A percentile compares a stretch with the other conserved stretches of the same genome.
These are phyloP conservation scores for Dermatophagoides farinae DNA, from an alignment of 1,140 invertebrate species.

Conservation along the genomic window DNA sequence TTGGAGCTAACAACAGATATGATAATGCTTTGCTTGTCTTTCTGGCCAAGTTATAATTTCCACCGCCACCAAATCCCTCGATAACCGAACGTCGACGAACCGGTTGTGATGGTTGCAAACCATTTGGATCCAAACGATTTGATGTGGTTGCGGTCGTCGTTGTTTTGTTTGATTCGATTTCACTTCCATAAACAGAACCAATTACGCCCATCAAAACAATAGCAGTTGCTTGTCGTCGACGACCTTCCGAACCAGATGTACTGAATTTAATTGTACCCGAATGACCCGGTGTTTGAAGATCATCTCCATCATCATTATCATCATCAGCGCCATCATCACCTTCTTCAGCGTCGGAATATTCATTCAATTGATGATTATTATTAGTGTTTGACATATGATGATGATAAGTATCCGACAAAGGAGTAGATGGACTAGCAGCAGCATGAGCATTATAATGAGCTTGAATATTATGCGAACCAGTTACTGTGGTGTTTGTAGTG, in stretches of 20 bases:
- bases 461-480: background rate
- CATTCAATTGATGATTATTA: background rate
- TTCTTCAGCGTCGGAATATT: background rate
- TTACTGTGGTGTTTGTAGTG: background rate
- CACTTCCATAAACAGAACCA: constrained; percentile 76
- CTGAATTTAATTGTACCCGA: constrained; percentile 39
- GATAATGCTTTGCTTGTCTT: constrained; percentile 79
- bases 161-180: background rate
- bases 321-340: constrained; percentile 11
- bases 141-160: background rate
- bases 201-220: constrained; percentile 90
- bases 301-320: background rate
- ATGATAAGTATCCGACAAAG: background rate
- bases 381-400: constrained; percentile 16
- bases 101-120: background rate
- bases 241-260: constrained; percentile 65
- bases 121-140: background rate
- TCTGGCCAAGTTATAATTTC: constrained; percentile 70
- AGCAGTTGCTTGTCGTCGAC: constrained; percentile 85
- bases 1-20: constrained; percentile 71
- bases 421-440: background rate
- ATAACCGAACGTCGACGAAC: constrained; percentile 46
- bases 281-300: constrained; percentile 15
- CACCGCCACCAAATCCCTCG: constrained; percentile 62
- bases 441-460: background rate